Percentiles rank a stretch among this genome's conserved stretches.
phyloP scores from a whole-genome alignment of 2,888 invertebrate species.

The Agapostemon virescens region DNA sequence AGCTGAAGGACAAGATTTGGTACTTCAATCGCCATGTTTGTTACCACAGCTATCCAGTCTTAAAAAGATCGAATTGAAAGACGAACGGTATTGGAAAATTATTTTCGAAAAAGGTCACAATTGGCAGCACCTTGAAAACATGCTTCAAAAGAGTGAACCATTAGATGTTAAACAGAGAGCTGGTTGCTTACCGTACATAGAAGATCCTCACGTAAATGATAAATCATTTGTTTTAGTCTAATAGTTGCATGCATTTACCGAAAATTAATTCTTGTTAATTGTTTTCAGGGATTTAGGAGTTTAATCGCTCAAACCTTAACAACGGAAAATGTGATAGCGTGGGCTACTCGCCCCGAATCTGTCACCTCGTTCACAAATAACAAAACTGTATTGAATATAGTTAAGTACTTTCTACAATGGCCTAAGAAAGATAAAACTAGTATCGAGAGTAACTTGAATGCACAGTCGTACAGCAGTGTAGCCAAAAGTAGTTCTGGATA shows the following conservation, averaged over 20 bases:
- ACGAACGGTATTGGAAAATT: constrained; percentile 95
- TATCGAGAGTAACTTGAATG: constrained; percentile 52
- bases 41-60: constrained; percentile 90
- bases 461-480: constrained; percentile 55
- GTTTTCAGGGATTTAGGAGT: constrained; percentile 86
- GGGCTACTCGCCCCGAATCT: constrained; percentile 85
- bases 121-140: constrained; percentile 89
- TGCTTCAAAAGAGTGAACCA: constrained; percentile 86
- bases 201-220: constrained; percentile 85
- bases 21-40: constrained; percentile 91
- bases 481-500: constrained; percentile 62
- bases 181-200: constrained; percentile 92
- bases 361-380: constrained; percentile 90
- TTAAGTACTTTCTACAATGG: constrained; percentile 84
- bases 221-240: not conserved
- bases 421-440: constrained; percentile 61
- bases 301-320: constrained; percentile 91
- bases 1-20: constrained; percentile 82
- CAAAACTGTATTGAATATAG: constrained; percentile 86
- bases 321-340: constrained; percentile 86
- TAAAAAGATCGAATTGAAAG: constrained; percentile 88
- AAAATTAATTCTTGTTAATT: constrained; percentile 8
- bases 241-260: not conserved
- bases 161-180: constrained; percentile 94
- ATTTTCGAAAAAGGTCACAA: constrained; percentile 90